Evolutionary conservation across 2,888 invertebrate species (phyloP), one percentile per base, ranked within the genome.

Genomic region (Platerodrilus igneus): DNA sequence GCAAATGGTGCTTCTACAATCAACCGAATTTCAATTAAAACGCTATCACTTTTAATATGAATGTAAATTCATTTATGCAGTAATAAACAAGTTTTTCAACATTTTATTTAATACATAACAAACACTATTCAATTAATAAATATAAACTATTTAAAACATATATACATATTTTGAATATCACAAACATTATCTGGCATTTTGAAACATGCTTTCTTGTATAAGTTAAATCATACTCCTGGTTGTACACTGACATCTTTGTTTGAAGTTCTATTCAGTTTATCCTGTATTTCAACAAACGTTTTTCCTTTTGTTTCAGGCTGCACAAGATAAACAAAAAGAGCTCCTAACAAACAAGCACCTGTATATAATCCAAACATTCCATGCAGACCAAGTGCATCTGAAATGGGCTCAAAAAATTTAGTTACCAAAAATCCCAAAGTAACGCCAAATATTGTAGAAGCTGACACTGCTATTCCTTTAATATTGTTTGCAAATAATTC

Each of bases 271-370:
- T 73, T 70, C 20, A 79, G 61, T 36, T 73, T 70, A 46, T 74
- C 73, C 47, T 77, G 76, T 14, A 81, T 78, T 40, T 79, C 75
- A 46, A 75, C 69, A 42, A 81, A 63, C 0, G 78, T 76, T 52
- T 78, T 79, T 0, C 76, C 77, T 53, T 74, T 79, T 1, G 80
- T 80, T 58, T 81, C 80, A 2, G 80, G 80, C 2, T 79, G 76
- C 40, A 68, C 64, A 32, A 73, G 70, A 43, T 70, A 67, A 25
- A 78, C 73, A 50, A 78, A 80, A n/a, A 72, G 53, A 3, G 78
- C 62, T 0, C 80, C 79, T 1, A 70, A 42, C 45, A 75, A 73
- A 10, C 77, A 76, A 4, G 75, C 66, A 4, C 59, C 42, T 0
- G 76, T 74, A 47, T 78, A 81, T 41, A 74, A 70, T 67, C 73